A percentile compares a stretch with the other conserved stretches of the same genome.
These are phyloP conservation scores for Drosophila melanica DNA, from an alignment of 1,140 invertebrate species.

Conservation along the genomic window DNA sequence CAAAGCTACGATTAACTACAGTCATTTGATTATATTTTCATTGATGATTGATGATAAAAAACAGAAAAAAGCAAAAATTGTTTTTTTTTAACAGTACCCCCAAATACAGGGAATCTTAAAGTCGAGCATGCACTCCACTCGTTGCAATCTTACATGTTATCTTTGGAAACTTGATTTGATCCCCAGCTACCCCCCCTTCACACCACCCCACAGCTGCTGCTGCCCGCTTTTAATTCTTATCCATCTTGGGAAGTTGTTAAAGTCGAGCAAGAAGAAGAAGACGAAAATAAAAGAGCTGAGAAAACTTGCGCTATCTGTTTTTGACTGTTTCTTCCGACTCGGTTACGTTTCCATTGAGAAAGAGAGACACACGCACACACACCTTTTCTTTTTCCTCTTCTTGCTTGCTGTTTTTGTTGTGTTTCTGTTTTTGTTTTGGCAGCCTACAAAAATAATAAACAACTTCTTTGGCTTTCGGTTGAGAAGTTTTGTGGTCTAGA, in stretches of 20 bases:
- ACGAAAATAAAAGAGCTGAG: slow-evolving; percentile 53
- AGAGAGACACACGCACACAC: slow-evolving; percentile 43
- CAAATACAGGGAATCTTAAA: background rate
- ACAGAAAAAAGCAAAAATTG: no score
- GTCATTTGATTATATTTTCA: no score
- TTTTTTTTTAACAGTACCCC: background rate
- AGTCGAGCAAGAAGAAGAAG: slow-evolving; percentile 40
- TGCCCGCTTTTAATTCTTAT: slow-evolving; percentile 35
- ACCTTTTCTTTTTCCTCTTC: slow-evolving; percentile 58
- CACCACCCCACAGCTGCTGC: slow-evolving; percentile 10
- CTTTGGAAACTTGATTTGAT: slow-evolving; percentile 64
- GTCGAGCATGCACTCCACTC: background rate
- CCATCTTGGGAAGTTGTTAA: slow-evolving; percentile 74
- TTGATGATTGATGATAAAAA: no score
- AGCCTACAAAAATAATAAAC: slow-evolving; percentile 29
- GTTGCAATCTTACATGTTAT: slow-evolving; percentile 12
- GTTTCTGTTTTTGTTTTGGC: slow-evolving; percentile 62
- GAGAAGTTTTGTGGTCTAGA: slow-evolving; percentile 73
- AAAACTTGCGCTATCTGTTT: slow-evolving; percentile 62
- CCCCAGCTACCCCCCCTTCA: slow-evolving; percentile 16
- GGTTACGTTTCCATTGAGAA: slow-evolving; percentile 53
- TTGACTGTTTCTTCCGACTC: slow-evolving; percentile 71
- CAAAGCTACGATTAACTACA: no score
- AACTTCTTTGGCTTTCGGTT: slow-evolving; percentile 60
- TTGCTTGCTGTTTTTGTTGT: slow-evolving; percentile 39